A percentile compares a stretch with the other conserved stretches of the same genome.
Evolutionary conservation across 2,113 vertebrate species (phyloP).

Genomic region (Cinclus cinclus): DNA sequence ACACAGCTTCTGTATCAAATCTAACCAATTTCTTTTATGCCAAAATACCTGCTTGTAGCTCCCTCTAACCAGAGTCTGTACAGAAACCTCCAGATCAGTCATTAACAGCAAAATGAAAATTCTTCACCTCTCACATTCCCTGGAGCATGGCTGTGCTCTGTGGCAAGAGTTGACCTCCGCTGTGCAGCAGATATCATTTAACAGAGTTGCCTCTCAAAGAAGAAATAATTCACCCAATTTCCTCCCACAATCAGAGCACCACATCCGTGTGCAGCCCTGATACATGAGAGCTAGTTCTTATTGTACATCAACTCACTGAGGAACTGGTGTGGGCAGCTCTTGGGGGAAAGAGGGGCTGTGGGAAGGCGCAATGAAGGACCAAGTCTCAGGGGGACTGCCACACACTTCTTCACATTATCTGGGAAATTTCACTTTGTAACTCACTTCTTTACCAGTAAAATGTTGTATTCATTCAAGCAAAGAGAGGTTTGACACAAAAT

Average conservation of each 20-base stretch:
- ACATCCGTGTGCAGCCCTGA: background rate
- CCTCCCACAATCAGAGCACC: background rate
- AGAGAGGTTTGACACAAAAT: background rate
- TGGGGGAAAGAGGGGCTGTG: background rate
- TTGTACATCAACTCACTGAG: background rate
- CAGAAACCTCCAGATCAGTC: background rate
- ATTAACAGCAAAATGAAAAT: background rate
- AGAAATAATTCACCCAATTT: background rate
- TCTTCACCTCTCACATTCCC: background rate
- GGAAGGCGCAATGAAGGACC: background rate
- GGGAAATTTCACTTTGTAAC: background rate
- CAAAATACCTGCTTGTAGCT: background rate
- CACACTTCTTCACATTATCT: background rate
- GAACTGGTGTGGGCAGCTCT: background rate
- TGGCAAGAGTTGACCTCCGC: background rate
- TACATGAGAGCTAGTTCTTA: background rate
- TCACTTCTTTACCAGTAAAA: background rate
- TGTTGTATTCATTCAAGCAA: background rate
- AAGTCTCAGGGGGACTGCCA: background rate
- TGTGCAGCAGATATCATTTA: background rate
- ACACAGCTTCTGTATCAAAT: background rate
- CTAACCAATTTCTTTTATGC: background rate
- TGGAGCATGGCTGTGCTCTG: background rate
- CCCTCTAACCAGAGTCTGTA: background rate
- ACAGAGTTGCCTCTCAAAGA: background rate